Percentiles rank a stretch among this genome's conserved stretches.
These are phyloP conservation scores for Phylloscopus trochilus DNA, from an alignment of 2,113 vertebrate species.

Conservation along the genomic window DNA sequence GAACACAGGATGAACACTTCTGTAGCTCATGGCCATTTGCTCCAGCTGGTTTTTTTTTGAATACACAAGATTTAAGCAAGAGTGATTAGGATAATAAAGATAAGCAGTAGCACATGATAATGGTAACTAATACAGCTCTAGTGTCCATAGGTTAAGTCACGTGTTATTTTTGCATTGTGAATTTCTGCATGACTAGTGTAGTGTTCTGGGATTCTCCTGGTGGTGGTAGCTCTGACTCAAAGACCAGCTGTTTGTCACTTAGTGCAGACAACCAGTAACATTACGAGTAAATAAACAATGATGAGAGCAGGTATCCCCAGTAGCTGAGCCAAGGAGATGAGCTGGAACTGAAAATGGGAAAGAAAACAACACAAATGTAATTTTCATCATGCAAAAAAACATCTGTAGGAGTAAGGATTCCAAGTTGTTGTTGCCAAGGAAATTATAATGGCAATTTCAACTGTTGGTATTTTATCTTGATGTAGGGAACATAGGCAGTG, in stretches of 20 bases:
- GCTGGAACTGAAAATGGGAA: conserved; percentile 6
- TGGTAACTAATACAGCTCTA: not conserved
- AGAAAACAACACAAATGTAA: not conserved
- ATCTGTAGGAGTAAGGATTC: not conserved
- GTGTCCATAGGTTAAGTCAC: not conserved
- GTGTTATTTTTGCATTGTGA: not conserved
- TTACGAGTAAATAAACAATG: not conserved
- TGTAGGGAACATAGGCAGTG: not conserved
- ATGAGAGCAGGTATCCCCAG: not conserved
- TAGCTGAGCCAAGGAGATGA: not conserved
- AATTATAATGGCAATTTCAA: conserved; percentile 14
- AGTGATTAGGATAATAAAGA: not conserved
- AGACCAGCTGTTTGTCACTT: not conserved
- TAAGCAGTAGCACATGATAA: not conserved
- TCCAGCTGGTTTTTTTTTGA: not conserved
- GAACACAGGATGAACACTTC: not conserved
- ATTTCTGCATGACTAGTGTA: not conserved
- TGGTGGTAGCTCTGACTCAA: not conserved
- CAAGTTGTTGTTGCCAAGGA: not conserved
- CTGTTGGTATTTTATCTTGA: not conserved
- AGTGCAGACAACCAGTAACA: not conserved
- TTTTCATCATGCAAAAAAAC: conserved; percentile 17
- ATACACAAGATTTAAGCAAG: not conserved
- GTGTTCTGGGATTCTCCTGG: not conserved
- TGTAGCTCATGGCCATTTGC: not conserved